phyloP scores from a whole-genome alignment of 2,797 vertebrate genomes.

The Numenius phaeopus region DNA sequence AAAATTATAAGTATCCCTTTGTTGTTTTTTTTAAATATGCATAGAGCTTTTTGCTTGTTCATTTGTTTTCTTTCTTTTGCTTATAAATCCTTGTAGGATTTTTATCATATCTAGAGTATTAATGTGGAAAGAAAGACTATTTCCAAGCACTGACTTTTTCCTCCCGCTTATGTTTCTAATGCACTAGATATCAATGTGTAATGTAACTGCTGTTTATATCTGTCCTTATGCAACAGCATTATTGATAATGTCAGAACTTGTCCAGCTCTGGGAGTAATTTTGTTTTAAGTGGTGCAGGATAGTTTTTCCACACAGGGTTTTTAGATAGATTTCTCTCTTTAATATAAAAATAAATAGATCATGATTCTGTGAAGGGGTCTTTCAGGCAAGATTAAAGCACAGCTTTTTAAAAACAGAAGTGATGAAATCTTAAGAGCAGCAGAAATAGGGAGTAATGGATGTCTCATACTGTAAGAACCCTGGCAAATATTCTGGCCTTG shows the following conservation, averaged over 20 bases:
- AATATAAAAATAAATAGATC: neutral
- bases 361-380: neutral
- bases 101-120: neutral
- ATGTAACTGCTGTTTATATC: neutral
- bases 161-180: neutral
- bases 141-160: neutral
- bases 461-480: neutral
- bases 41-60: neutral
- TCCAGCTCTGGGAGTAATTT: neutral
- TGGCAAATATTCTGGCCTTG: neutral
- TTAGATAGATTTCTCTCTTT: neutral
- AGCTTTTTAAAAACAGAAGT: neutral
- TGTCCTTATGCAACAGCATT: constrained; percentile 13
- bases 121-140: neutral
- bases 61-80: neutral
- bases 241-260: neutral
- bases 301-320: neutral
- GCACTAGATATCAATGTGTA: neutral
- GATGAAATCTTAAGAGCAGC: neutral
- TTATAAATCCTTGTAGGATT: neutral
- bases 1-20: neutral
- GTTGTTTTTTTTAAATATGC: neutral
- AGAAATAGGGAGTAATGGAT: neutral
- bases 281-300: neutral
- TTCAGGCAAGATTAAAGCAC: neutral